Conservation (phyloP, 2,888 invertebrate species). For the Drosophila austrosaltans region DNA sequence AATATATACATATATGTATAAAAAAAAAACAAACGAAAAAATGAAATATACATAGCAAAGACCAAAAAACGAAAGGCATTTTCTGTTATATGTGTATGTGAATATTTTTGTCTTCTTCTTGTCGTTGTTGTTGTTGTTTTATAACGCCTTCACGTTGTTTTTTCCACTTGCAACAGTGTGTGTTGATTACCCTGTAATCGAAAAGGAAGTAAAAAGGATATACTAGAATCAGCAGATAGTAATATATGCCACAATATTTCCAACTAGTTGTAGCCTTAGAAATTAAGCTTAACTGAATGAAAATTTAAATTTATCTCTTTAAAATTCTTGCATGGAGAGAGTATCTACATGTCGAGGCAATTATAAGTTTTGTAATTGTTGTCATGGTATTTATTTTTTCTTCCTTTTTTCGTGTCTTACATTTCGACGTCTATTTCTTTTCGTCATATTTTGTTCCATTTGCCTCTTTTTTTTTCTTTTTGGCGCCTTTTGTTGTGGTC, state of each 20-base stretch:
- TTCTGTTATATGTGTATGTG: background rate
- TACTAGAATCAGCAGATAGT: too few relatives aligned
- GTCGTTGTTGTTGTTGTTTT: constrained; percentile 34
- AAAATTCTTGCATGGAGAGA: background rate
- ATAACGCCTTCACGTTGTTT: constrained; percentile 47
- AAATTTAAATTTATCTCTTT: too few relatives aligned
- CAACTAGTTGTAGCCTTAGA: too few relatives aligned
- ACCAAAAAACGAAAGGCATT: constrained; percentile 28
- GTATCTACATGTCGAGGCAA: background rate
- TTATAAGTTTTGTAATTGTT: background rate
- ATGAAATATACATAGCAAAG: background rate
- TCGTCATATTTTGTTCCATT: constrained; percentile 17
- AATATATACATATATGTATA: too few relatives aligned
- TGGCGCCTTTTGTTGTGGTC: constrained; percentile 49
- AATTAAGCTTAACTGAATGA: too few relatives aligned
- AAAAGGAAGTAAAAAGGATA: background rate
- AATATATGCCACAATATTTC: too few relatives aligned
- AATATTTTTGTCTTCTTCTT: background rate
- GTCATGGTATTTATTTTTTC: constrained; percentile 1
- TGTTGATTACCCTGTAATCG: background rate
- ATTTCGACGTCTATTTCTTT: constrained; percentile 38
- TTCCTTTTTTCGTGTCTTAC: constrained; percentile 27
- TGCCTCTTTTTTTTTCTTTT: constrained; percentile 27
- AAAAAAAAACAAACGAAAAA: too few relatives aligned
- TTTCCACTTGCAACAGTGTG: background rate